A percentile compares a stretch with the other conserved stretches of the same genome.
Conservation (phyloP, 2,113 vertebrate genomes). For the Dasyprocta punctata region DNA sequence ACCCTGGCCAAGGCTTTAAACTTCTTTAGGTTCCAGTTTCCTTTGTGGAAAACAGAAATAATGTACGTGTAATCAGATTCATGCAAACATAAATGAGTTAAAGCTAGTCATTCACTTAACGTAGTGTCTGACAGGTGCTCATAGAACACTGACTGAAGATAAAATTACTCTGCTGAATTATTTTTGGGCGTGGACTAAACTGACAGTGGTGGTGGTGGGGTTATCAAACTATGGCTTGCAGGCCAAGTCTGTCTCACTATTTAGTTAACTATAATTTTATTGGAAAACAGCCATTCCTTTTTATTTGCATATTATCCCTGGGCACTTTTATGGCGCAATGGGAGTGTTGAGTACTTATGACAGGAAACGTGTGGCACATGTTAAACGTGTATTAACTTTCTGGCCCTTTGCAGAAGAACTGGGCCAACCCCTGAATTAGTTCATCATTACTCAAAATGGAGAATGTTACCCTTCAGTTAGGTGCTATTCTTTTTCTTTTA, state of each 20-base stretch:
- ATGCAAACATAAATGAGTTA: neutral
- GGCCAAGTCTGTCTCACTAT: neutral
- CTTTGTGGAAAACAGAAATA: slow-evolving; percentile 28
- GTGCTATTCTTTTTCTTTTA: neutral
- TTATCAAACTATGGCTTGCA: neutral
- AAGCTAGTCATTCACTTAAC: neutral
- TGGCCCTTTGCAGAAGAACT: neutral
- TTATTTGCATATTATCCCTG: neutral
- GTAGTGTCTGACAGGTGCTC: neutral
- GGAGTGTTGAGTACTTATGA: neutral
- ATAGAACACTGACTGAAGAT: neutral
- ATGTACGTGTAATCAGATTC: neutral
- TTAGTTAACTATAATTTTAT: slow-evolving; percentile 55
- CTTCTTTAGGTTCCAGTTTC: neutral
- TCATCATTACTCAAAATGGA: neutral
- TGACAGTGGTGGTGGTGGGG: neutral
- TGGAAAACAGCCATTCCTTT: neutral
- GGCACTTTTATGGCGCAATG: neutral
- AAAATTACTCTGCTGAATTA: neutral
- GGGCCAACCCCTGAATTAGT: neutral
- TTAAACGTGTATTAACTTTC: too few species aligned
- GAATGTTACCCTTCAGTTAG: neutral
- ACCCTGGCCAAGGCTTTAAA: neutral
- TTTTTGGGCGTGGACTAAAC: neutral
- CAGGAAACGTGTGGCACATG: neutral